phyloP scores from a whole-genome alignment of 2,797 vertebrate species.

The Crocodylus rhombifer region DNA sequence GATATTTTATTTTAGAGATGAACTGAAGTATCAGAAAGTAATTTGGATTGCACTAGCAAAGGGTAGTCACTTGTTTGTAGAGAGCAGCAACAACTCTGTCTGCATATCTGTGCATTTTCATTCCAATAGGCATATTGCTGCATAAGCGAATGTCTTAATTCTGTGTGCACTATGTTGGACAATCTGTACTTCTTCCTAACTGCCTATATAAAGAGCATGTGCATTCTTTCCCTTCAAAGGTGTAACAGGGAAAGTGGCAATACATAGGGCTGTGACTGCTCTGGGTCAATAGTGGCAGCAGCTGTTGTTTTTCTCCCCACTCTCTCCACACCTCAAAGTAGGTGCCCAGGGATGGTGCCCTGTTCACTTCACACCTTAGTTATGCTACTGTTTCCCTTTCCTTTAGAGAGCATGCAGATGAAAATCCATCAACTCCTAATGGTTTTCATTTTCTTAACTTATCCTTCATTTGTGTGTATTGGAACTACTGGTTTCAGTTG shows the following conservation, averaged over 20 bases:
- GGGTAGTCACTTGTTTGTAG: neutral
- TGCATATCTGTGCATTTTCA: neutral
- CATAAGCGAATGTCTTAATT: neutral
- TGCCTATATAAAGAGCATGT: neutral
- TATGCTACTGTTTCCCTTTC: too few relatives aligned
- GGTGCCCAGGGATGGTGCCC: too few relatives aligned
- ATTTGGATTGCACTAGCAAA: neutral
- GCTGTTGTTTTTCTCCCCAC: too few relatives aligned
- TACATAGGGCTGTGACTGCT: too few relatives aligned
- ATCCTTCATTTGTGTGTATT: too few relatives aligned
- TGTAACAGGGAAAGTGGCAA: too few relatives aligned
- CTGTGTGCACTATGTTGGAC: neutral
- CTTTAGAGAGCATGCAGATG: too few relatives aligned
- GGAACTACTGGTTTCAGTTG: neutral
- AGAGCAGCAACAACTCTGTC: neutral
- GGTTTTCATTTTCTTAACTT: neutral
- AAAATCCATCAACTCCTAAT: neutral
- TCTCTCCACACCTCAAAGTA: too few relatives aligned
- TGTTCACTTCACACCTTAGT: too few relatives aligned
- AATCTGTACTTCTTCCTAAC: neutral
- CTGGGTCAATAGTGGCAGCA: too few relatives aligned
- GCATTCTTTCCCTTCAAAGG: fast-evolving
- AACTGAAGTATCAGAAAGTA: neutral
- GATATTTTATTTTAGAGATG: neutral
- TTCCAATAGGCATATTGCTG: neutral